These are phyloP conservation scores for Patella depressa DNA, from an alignment of 2,888 invertebrate species.

Conservation along the genomic window DNA sequence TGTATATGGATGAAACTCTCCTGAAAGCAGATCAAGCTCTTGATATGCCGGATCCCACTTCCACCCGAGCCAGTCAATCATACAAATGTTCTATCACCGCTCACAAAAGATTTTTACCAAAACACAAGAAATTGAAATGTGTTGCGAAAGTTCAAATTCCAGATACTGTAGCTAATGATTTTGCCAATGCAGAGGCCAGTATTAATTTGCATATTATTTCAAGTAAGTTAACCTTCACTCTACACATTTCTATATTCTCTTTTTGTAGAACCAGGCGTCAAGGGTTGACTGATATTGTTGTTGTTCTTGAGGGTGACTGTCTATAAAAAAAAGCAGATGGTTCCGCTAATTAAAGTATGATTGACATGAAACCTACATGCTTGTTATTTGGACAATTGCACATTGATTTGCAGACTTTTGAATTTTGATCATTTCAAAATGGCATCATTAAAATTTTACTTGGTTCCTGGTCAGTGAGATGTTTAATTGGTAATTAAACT, in stretches of 20 bases:
- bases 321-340: no score
- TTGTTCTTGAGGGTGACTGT: no score
- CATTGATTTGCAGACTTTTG: no score
- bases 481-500: no score
- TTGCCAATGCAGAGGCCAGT: neutral
- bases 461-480: no score
- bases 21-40: neutral
- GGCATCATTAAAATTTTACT: no score
- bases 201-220: neutral
- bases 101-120: neutral
- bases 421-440: no score
- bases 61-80: neutral
- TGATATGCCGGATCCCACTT: neutral
- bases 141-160: neutral
- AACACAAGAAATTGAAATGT: neutral
- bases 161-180: neutral
- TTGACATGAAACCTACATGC: no score
- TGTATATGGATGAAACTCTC: neutral
- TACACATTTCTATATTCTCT: neutral
- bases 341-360: no score
- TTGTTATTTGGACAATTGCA: no score
- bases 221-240: neutral
- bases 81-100: neutral
- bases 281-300: no score
- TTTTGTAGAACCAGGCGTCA: no score